Base-by-base conservation (phyloP, 2,888 invertebrate species). In the Coleophora deauratella region DNA sequence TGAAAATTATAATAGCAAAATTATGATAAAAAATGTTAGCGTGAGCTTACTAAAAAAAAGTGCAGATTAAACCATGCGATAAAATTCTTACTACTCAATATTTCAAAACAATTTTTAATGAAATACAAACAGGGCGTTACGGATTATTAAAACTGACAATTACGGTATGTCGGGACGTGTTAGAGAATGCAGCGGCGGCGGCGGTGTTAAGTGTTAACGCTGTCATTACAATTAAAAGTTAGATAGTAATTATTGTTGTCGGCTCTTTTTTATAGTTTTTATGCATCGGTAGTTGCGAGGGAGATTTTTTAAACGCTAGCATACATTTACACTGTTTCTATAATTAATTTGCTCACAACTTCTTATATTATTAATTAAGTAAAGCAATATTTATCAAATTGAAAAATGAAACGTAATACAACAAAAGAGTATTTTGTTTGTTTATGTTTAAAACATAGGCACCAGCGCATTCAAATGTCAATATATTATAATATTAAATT, bases 161-260 rank as follows among this genome's bases (percentile, higher is more conserved):
- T 62, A 65, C 37, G 46, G n/a, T n/a, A 57, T 60, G 61, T 63
- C 59, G 55, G 55, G 51, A 62, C 54, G 60, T 71, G 68, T 68
- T 57, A 52, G 60, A 59, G 52, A 53, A 53, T 21, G 21, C 21
- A 21, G 21, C 21, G 21, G 21, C 21, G 21, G 21, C 21, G 21
- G 21, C 21, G 6, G 21, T 21, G 21, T 21, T 21, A 21, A 21
- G 21, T 21, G 21, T 21, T 42, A 55, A 53, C 50, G 45, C 51
- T 59, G 57, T 60, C 54, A 67, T 68, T 66, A 61, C 40, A 46
- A 52, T 49, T 50, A 52, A 40, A 35, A 30, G 35, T 9, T 39
- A 33, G 40, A 15, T 35, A 42, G 42, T 30, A 9, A 40, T 36
- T 21, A 21, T 21, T 21, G 21, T 21, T 21, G 21, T 21, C 46